Base-by-base conservation (phyloP, 2,113 vertebrate species). In the Mormyrus lacerda region DNA sequence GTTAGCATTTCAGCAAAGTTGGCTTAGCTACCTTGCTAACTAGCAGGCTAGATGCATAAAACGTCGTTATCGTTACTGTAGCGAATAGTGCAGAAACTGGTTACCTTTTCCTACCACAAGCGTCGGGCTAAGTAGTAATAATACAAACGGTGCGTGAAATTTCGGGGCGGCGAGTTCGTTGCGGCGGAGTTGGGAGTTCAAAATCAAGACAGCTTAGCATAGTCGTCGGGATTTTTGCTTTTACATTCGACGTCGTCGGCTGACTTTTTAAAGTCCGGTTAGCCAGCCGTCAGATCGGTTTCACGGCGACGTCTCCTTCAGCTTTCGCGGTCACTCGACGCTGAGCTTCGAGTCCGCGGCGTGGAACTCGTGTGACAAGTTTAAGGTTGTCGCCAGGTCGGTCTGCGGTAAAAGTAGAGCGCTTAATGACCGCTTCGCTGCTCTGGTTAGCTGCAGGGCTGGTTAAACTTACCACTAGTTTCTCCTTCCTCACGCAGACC, bases 401-500 rank as follows among this genome's bases (percentile, higher is more conserved):
- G 73, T 69, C 10, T 27, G 61, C 61, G 10, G 61, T 27, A 11
- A 27, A 65, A n/a, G n/a, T n/a, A 31, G 61, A 31, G 9, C 61
- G 61, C 61, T 27, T 27, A 27, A 11, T 4, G n/a, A 27, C n/a
- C 61, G 10, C n/a, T n/a, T 27, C 61, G 61, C 10, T 69, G 61
- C 61, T 4, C 27, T 65, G 61, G 61, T 44, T 82, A 82, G 76
- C 76, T 44, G 76, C 76, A 24, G 42, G 79, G n/a, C 85, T 86
- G 48, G 47, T 53, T 45, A 9, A 87, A 87, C 85, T 87, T 87
- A 87, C 85, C 85, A 86, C 13, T 10, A 27, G n/a, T 55, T 10
- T 87, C 27, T 55, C 31, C 47, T 85, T 85, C n/a, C 87, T 61
- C 31, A 92, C 84, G 45, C 94, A 96, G 95, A 95, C 93, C 95